Base-by-base conservation (phyloP, 1,140 invertebrate species). In the Aphidius gifuensis region DNA sequence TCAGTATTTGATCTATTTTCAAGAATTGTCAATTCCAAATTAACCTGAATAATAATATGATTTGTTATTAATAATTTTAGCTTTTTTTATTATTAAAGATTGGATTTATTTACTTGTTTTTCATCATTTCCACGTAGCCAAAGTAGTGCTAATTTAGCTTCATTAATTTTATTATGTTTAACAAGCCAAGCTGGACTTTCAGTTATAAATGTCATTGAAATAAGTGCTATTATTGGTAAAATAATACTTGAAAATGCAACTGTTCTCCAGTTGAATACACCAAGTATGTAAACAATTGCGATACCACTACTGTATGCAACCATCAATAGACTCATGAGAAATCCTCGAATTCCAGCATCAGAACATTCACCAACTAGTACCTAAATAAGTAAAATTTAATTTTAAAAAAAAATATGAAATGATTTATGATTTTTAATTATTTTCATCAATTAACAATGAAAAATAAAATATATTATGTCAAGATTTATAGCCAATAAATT, bases 171-270 rank as follows among this genome's bases (percentile, higher is more conserved):
- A 5, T 84, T 84, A 60, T 83, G 80, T 38, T 85, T 80, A 0
- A 88, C 79, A 5, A 91, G 76, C 89, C 89, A 92, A 4, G 84
- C 84, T 2, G 90, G 90, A 61, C 87, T 88, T 71, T 92, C 90
- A 0, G 89, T 89, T 43, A 90, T 82, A 50, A 86, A 79, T 61
- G 83, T 83, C 6, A 90, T 75, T 8, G 85, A 80, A 2, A 85
- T 58, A 16, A 87, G 74, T 0, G 86, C 82, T 21, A 86, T 39
- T 1, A 77, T 42, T 0, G 89, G 88, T 38, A 90, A 71, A 32
- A 87, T 72, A 21, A 83, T 82, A 44, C 85, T 86, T 21, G 85
- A 80, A 66, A 81, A 79, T 4, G 89, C 88, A 47, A 90, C 88
- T 9, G 73, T 73, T 44, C 86, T 71, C 89, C 90, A 92, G 9